Base-by-base conservation (phyloP, 2,113 vertebrate genomes). In the Dermatemys mawii region DNA sequence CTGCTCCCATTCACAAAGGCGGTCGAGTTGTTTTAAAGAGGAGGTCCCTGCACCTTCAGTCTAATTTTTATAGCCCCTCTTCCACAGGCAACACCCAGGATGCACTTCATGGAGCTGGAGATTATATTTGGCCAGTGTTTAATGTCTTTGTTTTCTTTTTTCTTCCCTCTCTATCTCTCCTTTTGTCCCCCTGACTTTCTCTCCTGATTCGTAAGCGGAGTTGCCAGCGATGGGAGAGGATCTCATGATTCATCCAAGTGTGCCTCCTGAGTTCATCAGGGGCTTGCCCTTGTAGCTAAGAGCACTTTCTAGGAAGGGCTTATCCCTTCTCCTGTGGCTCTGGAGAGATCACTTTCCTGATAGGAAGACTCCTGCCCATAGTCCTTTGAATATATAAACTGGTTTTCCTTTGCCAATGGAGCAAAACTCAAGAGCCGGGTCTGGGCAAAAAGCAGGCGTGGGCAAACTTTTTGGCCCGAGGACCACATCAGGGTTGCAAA, bases 11-110 rank as follows among this genome's bases (percentile, higher is more conserved):
- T 78, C 1, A 2, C 7, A 84, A n/a, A 19, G 29, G 38, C 9
- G 1, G 49, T 10, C 2, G 2, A 2, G 38, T 6, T 11, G 57
- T 51, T 3, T 5, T 0, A 21, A 44, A 9, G 35, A n/a, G 80
- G 50, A 55, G 50, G 49, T 4, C 11, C 24, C 12, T 4, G 0
- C 10, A 3, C 48, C 32, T 41, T 38, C 24, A 17, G 21, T 55
- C 87, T 78, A 53, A 79, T 88, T 88, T 70, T 67, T 55, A 49
- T 50, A 11, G 50, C 26, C 67, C 57, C 70, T 50, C 35, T 81
- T 41, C 26, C 4, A 5, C 38, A 75, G 73, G 55, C 81, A 57
- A 50, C 73, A 11, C 73, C 90, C 80, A 17, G 75, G 70, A 67
- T 78, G 90, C 84, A 63, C 79, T 44, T 78, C 48, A 22, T 49